Evolutionary conservation across 2,888 invertebrate species (phyloP).

Genomic region (Drosophila paucipuncta): DNA sequence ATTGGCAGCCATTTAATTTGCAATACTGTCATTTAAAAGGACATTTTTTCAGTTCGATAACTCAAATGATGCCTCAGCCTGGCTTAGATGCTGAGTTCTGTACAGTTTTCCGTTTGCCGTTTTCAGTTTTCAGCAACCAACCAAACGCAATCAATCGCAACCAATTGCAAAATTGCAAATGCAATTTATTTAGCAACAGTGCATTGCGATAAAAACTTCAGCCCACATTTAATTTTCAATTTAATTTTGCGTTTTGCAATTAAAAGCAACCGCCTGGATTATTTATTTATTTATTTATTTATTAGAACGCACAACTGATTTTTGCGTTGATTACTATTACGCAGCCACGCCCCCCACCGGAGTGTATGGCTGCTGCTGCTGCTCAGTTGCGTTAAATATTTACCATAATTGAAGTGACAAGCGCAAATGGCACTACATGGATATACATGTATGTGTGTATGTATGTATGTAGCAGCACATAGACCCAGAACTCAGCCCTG

Average conservation of each 20-base stretch:
- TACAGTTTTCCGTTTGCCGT: conserved; percentile 8
- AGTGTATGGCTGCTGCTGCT: not conserved
- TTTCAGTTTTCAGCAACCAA: not conserved
- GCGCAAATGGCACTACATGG: conserved; percentile 76
- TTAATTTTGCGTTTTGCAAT: conserved; percentile 74
- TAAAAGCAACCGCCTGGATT: conserved; percentile 71
- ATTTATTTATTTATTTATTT: conserved; percentile 80
- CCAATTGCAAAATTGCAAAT: conserved; percentile 55
- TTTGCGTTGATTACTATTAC: conserved; percentile 77
- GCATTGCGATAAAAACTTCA: conserved; percentile 24
- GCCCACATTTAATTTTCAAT: conserved; percentile 73
- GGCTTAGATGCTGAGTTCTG: conserved; percentile 19
- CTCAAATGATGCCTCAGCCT: conserved; percentile 71
- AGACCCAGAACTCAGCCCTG: conserved; percentile 27
- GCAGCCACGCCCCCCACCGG: conserved; percentile 45
- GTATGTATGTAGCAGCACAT: conserved; percentile 8
- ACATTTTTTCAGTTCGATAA: conserved; percentile 81
- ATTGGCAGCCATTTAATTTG: conserved; percentile 76
- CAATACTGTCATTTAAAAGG: conserved; percentile 81
- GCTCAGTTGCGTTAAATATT: conserved; percentile 71
- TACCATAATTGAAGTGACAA: conserved; percentile 80
- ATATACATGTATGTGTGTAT: conserved; percentile 21
- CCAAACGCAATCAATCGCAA: conserved; percentile 34
- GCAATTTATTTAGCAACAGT: conserved; percentile 56
- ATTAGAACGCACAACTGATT: conserved; percentile 78